A percentile compares a stretch with the other conserved stretches of the same genome.
phyloP scores from a whole-genome alignment of 2,113 vertebrate genomes.

The Neopipo cinnamomea region DNA sequence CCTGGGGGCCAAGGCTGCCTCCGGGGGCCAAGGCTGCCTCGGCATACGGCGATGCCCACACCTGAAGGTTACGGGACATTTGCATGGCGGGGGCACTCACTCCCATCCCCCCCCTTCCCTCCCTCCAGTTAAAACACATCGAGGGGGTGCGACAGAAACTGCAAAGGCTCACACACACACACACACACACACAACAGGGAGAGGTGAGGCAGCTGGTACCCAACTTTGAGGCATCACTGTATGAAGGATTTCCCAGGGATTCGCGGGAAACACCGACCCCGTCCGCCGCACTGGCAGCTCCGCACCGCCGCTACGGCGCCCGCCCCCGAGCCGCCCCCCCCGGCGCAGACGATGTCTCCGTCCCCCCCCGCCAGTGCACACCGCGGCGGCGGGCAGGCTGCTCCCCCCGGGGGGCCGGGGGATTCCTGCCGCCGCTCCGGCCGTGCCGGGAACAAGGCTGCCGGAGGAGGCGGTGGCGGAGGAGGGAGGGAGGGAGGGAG shows the following conservation, averaged over 20 bases:
- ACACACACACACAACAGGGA: neutral
- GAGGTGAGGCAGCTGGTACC: neutral
- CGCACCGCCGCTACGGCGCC: neutral
- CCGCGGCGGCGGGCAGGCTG: neutral
- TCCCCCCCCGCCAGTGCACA: neutral
- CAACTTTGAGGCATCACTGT: neutral
- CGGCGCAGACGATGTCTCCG: neutral
- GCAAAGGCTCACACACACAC: neutral
- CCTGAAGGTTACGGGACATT: neutral
- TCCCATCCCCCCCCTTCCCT: neutral
- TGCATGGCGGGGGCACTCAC: neutral
- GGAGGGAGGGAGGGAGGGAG: neutral
- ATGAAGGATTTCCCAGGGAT: neutral
- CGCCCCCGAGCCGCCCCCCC: neutral
- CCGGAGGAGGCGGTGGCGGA: neutral
- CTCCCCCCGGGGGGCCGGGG: neutral
- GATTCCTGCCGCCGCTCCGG: slow-evolving; percentile 6
- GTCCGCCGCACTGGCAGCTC: neutral
- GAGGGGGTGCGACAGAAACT: neutral
- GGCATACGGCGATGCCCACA: neutral
- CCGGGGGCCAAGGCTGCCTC: neutral
- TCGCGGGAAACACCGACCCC: neutral
- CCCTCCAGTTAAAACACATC: neutral
- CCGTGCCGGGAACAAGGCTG: neutral
- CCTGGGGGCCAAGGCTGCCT: neutral